Percentiles rank a stretch among this genome's conserved stretches.
These are phyloP conservation scores for Acanthochromis polyacanthus DNA, from an alignment of 2,113 vertebrate species.

Conservation along the genomic window DNA sequence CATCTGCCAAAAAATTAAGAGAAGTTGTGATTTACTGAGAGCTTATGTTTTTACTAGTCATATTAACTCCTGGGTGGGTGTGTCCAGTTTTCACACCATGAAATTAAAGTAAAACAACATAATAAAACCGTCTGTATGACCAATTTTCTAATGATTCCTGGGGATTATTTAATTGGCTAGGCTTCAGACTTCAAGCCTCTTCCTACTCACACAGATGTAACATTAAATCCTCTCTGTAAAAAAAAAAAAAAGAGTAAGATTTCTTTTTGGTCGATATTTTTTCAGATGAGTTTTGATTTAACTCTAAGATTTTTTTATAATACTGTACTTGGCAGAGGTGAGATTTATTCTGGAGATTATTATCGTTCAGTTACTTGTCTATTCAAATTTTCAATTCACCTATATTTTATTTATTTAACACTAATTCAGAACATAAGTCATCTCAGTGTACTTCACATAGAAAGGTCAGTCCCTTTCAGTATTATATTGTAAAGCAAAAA, in stretches of 20 bases:
- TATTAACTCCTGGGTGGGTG: background rate
- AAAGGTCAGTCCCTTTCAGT: too few relatives aligned
- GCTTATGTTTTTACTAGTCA: background rate
- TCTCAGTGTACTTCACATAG: too few relatives aligned
- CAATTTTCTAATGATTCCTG: constrained; percentile 14
- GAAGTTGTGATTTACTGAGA: background rate
- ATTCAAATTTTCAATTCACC: too few relatives aligned
- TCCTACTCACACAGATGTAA: constrained; percentile 4
- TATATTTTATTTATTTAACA: too few relatives aligned
- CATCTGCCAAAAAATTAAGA: background rate
- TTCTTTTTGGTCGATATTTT: background rate
- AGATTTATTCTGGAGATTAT: too few relatives aligned
- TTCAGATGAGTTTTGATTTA: background rate
- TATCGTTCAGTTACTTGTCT: too few relatives aligned
- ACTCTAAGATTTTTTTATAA: background rate
- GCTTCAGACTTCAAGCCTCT: background rate
- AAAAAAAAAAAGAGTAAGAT: too few relatives aligned
- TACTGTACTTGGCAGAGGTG: background rate
- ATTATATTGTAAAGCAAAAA: too few relatives aligned
- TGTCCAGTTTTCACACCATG: constrained; percentile 1
- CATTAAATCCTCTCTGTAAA: too few relatives aligned
- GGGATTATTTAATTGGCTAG: constrained; percentile 10
- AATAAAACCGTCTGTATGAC: background rate
- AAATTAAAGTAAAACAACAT: constrained; percentile 2
- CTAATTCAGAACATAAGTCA: too few relatives aligned